phyloP scores from a whole-genome alignment of 2,888 invertebrate species.

The Sussaba pulchella region DNA sequence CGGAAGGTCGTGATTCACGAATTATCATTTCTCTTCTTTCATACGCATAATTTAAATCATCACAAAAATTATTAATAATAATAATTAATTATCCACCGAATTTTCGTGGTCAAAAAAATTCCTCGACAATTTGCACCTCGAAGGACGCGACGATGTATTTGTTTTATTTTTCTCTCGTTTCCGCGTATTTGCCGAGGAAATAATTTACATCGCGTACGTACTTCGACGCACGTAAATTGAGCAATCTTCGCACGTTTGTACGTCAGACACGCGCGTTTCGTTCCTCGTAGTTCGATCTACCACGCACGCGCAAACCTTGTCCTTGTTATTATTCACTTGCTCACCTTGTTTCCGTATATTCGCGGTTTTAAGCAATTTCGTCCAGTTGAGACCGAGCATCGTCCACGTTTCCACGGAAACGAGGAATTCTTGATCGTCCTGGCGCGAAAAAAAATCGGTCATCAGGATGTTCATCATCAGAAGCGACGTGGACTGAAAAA shows the following conservation, averaged over 20 bases:
- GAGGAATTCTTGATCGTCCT: conserved; percentile 75
- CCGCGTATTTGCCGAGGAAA: background rate
- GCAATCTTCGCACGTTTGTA: conserved; percentile 58
- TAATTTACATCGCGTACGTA: conserved; percentile 37
- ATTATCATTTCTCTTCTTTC: no score
- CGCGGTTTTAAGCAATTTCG: conserved; percentile 73
- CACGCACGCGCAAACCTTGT: background rate
- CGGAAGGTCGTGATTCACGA: conserved; percentile 32
- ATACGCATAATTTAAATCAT: no score
- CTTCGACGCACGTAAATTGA: conserved; percentile 21
- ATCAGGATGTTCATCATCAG: conserved; percentile 80
- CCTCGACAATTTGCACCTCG: background rate
- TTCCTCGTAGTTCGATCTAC: conserved; percentile 7
- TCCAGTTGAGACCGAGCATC: conserved; percentile 80
- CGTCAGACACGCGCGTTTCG: conserved; percentile 33
- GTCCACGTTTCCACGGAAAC: conserved; percentile 76
- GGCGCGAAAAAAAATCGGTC: conserved; percentile 78
- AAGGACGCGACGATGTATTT: no score
- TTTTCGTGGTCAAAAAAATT: background rate
- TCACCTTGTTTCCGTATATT: conserved; percentile 74
- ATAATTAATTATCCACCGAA: no score
- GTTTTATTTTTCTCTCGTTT: background rate
- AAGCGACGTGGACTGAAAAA: conserved; percentile 79
- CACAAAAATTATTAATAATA: no score
- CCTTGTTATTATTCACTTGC: background rate